phyloP scores from a whole-genome alignment of 2,113 vertebrate species.

The Brienomyrus brachyistius region DNA sequence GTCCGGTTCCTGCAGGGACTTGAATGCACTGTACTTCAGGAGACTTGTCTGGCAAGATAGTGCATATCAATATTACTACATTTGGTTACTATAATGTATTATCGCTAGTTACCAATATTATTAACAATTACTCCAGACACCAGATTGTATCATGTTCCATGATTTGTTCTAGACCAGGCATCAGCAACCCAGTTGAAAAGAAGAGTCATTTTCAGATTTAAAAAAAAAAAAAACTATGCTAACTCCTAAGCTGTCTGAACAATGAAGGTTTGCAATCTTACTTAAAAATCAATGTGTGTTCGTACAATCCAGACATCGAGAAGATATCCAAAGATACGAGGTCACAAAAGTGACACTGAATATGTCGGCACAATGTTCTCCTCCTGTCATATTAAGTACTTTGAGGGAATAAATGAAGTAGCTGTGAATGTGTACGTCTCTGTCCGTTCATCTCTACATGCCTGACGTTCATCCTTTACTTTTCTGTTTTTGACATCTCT shows the following conservation, averaged over 20 bases:
- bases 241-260: not conserved
- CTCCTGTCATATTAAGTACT: no score
- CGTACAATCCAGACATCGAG: not conserved
- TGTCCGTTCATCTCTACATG: no score
- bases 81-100: not conserved
- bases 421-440: no score
- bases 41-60: not conserved
- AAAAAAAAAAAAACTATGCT: no score
- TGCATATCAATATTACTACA: not conserved
- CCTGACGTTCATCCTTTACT: no score
- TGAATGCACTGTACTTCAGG: not conserved
- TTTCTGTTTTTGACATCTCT: no score
- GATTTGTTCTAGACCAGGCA: not conserved
- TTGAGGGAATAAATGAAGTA: no score
- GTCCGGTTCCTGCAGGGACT: not conserved
- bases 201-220: no score
- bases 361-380: no score
- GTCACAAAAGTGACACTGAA: not conserved
- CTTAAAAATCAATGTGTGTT: not conserved
- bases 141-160: not conserved
- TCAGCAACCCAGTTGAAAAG: no score
- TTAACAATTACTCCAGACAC: no score
- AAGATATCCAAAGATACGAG: not conserved
- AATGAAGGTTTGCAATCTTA: not conserved
- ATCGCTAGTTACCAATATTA: not conserved